Base-by-base conservation (phyloP, 2,888 invertebrate species). In the Punctoribates punctum region DNA sequence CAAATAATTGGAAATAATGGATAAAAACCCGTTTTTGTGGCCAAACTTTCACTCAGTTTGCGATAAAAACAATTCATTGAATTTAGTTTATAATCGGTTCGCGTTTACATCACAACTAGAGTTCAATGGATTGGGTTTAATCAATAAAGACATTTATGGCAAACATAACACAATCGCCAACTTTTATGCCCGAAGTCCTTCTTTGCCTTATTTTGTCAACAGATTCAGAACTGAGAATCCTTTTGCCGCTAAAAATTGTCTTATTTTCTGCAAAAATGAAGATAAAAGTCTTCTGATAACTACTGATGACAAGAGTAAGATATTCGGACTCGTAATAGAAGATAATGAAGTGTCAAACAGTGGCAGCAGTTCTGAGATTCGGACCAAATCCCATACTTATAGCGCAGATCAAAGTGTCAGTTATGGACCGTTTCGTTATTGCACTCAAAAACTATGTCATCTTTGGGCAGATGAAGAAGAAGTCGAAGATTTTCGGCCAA, bases 341-440 rank as follows among this genome's bases (percentile, higher is more conserved):
- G 60, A 60, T 3, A 60, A 23, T 25, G 27, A 60, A 60, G 46
- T 46, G 48, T 48, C 46, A 4, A 15, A 48, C 48, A 72, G 23
- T 25, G 27, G 9, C 5, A 17, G 6, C 5, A 65, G 13, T 25
- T 4, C 27, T 62, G 27, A 23, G 4, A 60, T 25, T 60, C n/a
- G 15, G 27, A 17, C 20, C 27, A 34, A 34, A 20, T 2, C n/a
- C 20, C 67, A 42, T 17, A 6, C 23, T 23, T 42, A 29, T n/a
- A 67, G 23, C 38, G 15, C 23, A 38, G 67, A 23, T 20, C 2
- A 20, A 42, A 42, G 8, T 8, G 13, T 42, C 15, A 27, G 11
- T 25, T 6, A 48, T 9, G 8, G 48, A 25, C 72, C 72, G 72
- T 72, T 72, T 72, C 72, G 48, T 27, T 46, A 72, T 23, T 23